phyloP scores from a whole-genome alignment of 2,113 vertebrate species.

The Mesitornis unicolor region DNA sequence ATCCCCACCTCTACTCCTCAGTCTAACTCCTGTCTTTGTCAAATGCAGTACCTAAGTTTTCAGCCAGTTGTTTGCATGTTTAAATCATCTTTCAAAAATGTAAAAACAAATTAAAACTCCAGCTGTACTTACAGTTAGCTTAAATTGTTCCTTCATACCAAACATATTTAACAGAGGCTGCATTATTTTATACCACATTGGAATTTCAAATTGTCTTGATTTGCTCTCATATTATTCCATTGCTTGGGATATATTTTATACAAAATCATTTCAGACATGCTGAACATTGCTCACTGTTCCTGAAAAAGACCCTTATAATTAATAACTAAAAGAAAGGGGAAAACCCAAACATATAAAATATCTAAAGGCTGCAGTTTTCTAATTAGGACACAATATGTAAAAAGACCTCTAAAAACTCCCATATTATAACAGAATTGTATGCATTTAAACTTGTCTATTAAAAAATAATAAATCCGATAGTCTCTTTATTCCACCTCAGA shows the following conservation, averaged over 20 bases:
- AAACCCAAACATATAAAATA: not conserved
- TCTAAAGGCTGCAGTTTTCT: not conserved
- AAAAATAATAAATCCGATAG: not conserved
- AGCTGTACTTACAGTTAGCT: not conserved
- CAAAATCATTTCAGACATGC: not conserved
- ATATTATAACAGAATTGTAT: not conserved
- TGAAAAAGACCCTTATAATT: not conserved
- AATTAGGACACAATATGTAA: not conserved
- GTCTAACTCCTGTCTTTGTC: not conserved
- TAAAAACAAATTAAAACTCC: not conserved
- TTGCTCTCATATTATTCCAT: not conserved
- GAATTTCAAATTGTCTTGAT: conserved; percentile 1
- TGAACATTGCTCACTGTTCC: not conserved
- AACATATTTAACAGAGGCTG: not conserved
- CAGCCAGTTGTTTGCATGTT: not conserved
- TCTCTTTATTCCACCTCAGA: not conserved
- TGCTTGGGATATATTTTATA: not conserved
- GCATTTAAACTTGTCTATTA: not conserved
- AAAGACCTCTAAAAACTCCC: not conserved
- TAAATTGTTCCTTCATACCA: conserved; percentile 1
- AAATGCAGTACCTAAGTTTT: not conserved
- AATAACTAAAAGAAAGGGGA: not conserved
- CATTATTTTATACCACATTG: not conserved
- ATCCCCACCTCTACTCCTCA: not conserved
- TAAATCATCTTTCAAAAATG: not conserved